Evolutionary conservation across 2,888 invertebrate genomes (phyloP).

Genomic region (Coleophora flavipennella): DNA sequence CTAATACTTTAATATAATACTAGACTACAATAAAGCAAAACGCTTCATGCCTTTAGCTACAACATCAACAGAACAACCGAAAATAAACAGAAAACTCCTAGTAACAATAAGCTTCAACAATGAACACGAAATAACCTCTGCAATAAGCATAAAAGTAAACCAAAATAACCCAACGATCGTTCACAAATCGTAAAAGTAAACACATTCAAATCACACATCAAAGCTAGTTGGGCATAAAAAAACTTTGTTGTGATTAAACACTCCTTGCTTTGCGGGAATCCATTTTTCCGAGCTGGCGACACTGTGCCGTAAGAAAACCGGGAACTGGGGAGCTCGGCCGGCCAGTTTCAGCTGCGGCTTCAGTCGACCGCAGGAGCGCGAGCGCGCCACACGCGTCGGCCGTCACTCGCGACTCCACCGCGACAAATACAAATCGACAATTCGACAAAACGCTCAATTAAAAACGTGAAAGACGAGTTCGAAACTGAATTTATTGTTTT

Average conservation of each 20-base stretch:
- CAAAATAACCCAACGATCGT: too few relatives aligned
- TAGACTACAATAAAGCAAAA: too few relatives aligned
- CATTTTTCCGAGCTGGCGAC: slow-evolving; percentile 34
- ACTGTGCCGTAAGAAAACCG: slow-evolving; percentile 35
- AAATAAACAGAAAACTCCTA: too few relatives aligned
- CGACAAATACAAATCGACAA: slow-evolving; percentile 17
- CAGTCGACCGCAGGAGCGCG: slow-evolving; percentile 53
- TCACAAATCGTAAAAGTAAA: neutral
- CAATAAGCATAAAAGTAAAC: too few relatives aligned
- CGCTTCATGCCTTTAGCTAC: too few relatives aligned
- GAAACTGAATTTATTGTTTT: slow-evolving; percentile 1
- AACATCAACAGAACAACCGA: too few relatives aligned
- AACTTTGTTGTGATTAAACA: neutral
- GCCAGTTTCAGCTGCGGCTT: slow-evolving; percentile 14
- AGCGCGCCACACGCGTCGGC: slow-evolving; percentile 17
- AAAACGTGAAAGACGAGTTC: slow-evolving; percentile 10
- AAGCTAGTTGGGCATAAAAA: neutral
- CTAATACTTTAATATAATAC: too few relatives aligned
- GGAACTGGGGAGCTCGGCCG: slow-evolving; percentile 31
- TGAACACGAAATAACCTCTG: too few relatives aligned
- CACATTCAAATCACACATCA: slow-evolving; percentile 1
- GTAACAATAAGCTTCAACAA: too few relatives aligned
- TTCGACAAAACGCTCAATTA: slow-evolving; percentile 24
- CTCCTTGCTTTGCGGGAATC: slow-evolving; percentile 18
- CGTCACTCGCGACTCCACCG: slow-evolving; percentile 9